Conservation (phyloP, 2,797 vertebrate genomes). For the Anniella stebbinsi region DNA sequence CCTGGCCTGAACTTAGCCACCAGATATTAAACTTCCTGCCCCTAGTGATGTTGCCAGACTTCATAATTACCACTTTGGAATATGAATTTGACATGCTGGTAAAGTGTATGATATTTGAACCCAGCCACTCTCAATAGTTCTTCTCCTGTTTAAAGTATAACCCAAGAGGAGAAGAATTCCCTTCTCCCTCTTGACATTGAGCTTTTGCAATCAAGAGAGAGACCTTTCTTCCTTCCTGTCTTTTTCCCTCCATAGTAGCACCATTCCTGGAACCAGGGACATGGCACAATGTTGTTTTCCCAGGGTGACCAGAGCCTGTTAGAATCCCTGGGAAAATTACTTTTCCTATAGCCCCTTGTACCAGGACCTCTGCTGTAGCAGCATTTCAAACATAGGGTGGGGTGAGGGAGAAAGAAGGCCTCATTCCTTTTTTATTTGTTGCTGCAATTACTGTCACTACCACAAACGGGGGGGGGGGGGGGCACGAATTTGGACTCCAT, state of each 20-base stretch:
- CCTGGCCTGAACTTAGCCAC: not conserved
- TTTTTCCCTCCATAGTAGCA: not conserved
- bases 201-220: not conserved
- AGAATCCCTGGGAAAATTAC: not conserved
- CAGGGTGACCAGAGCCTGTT: not conserved
- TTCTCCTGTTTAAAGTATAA: not conserved
- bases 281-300: not conserved
- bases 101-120: not conserved
- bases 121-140: not conserved
- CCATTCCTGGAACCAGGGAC: not conserved
- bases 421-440: not conserved
- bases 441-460: not conserved
- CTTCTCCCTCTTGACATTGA: not conserved
- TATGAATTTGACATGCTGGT: not conserved
- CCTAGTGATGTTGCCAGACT: not conserved
- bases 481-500: not conserved
- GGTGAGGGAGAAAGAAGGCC: too few relatives aligned
- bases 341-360: not conserved
- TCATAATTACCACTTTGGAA: not conserved
- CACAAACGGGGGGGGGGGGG: not conserved
- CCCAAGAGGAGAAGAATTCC: not conserved
- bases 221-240: not conserved
- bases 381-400: not conserved
- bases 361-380: not conserved
- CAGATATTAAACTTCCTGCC: not conserved